Percentiles rank a stretch among this genome's conserved stretches.
phyloP scores from a whole-genome alignment of 1,140 invertebrate genomes.

The Diplogasteroides magnus region DNA sequence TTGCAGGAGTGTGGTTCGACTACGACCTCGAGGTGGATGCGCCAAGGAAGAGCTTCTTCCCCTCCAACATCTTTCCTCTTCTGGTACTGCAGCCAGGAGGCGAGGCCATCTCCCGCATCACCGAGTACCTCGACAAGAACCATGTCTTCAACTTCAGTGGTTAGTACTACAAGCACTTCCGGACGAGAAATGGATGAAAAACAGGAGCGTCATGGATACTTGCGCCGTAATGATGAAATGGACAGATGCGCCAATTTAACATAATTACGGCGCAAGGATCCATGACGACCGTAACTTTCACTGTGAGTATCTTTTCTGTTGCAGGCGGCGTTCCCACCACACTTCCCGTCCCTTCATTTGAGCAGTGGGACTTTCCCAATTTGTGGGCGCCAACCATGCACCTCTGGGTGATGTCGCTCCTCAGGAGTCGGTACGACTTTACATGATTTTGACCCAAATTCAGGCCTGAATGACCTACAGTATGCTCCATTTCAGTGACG shows the following conservation, averaged over 20 bases:
- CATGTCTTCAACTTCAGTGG: slow-evolving; percentile 32
- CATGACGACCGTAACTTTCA: no score
- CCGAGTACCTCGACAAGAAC: slow-evolving; percentile 14
- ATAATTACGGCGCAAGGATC: no score
- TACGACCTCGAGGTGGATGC: slow-evolving; percentile 68
- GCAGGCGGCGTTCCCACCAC: slow-evolving; percentile 28
- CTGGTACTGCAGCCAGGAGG: slow-evolving; percentile 64
- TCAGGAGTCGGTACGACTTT: neutral
- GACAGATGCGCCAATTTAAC: no score
- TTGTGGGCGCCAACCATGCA: slow-evolving; percentile 43
- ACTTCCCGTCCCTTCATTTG: slow-evolving; percentile 43
- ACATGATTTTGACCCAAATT: no score
- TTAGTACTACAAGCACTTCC: no score
- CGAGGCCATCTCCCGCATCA: slow-evolving; percentile 33
- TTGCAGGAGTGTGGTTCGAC: slow-evolving; percentile 74
- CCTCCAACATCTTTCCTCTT: slow-evolving; percentile 75
- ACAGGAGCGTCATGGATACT: no score
- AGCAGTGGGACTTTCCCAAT: slow-evolving; percentile 57
- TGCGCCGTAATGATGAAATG: no score
- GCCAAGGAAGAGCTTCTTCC: slow-evolving; percentile 65
- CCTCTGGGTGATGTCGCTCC: slow-evolving; percentile 8
- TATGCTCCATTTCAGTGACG: neutral
- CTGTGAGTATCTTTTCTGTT: slow-evolving; percentile 13
- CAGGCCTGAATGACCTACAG: neutral
- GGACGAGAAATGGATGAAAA: no score